Evolutionary conservation across 2,888 invertebrate genomes (phyloP).

Genomic region (Dysmachus trigonus): DNA sequence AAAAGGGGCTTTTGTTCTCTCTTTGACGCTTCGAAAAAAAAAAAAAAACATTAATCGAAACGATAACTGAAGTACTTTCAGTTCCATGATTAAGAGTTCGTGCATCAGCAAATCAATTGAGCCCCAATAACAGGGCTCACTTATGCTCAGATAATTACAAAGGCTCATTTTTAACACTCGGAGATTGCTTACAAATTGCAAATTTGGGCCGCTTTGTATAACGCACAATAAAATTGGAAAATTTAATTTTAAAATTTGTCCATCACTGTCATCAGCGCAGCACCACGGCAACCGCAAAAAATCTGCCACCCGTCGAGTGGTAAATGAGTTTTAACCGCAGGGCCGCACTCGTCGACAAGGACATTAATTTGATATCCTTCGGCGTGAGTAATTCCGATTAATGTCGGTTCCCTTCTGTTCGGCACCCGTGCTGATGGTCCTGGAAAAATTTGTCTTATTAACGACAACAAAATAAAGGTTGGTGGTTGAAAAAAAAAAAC

Average conservation of each 20-base stretch:
- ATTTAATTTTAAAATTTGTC: background rate
- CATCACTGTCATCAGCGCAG: background rate
- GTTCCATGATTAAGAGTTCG: background rate
- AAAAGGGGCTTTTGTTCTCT: background rate
- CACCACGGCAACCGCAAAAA: background rate
- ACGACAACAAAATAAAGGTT: background rate
- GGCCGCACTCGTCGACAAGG: background rate
- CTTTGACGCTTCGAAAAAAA: background rate
- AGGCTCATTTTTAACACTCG: background rate
- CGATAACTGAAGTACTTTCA: background rate
- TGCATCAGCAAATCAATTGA: background rate
- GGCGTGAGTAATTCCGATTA: conserved; percentile 24
- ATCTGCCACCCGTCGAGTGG: background rate
- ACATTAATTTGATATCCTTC: conserved; percentile 22
- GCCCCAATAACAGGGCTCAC: background rate
- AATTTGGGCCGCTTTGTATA: background rate
- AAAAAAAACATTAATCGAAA: background rate
- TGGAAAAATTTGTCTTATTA: background rate
- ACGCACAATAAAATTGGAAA: background rate
- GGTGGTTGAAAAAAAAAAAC: background rate
- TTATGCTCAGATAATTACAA: conserved; percentile 2
- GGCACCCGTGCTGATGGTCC: background rate
- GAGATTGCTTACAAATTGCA: background rate
- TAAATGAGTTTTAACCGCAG: conserved; percentile 13
- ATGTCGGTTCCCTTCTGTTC: background rate